Conservation (phyloP, 2,113 vertebrate genomes). For the Tupaia chinensis region DNA sequence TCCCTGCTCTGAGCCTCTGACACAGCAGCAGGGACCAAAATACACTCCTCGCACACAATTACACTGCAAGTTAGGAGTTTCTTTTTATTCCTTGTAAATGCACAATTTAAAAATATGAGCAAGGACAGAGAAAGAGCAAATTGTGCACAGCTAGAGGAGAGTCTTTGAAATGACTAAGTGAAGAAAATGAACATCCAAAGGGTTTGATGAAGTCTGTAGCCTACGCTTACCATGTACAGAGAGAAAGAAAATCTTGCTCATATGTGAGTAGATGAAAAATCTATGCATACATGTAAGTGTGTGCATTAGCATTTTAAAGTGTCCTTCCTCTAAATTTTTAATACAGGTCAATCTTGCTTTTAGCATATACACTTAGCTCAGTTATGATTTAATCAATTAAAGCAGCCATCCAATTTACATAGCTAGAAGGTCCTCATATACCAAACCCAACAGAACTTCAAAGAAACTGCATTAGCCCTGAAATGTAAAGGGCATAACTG, state of each 20-base stretch:
- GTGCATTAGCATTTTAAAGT: slow-evolving; percentile 64
- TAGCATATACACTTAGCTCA: slow-evolving; percentile 59
- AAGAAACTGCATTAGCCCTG: slow-evolving; percentile 49
- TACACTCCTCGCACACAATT: slow-evolving; percentile 77
- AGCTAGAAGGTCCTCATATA: slow-evolving; percentile 17
- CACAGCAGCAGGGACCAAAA: slow-evolving; percentile 86
- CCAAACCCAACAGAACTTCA: slow-evolving; percentile 66
- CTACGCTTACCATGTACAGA: background rate
- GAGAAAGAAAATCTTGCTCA: slow-evolving; percentile 38
- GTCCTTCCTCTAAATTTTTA: slow-evolving; percentile 71
- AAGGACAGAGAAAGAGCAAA: slow-evolving; percentile 70
- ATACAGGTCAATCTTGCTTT: slow-evolving; percentile 72
- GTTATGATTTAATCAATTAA: slow-evolving; percentile 77
- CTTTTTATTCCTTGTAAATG: slow-evolving; percentile 69
- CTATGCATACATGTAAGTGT: background rate
- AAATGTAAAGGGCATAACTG: background rate
- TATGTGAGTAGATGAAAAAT: slow-evolving; percentile 29
- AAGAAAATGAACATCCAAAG: slow-evolving; percentile 71
- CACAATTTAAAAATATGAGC: slow-evolving; percentile 67
- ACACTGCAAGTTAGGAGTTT: slow-evolving; percentile 82
- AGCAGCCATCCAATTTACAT: slow-evolving; percentile 64
- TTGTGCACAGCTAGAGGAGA: slow-evolving; percentile 50
- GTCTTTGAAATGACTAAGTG: slow-evolving; percentile 77
- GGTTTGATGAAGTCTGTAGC: slow-evolving; percentile 60
- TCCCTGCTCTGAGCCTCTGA: slow-evolving; percentile 87